phyloP scores from a whole-genome alignment of 53 echinoderm and acorn worm species.

The Temnopleurus reevesii region DNA sequence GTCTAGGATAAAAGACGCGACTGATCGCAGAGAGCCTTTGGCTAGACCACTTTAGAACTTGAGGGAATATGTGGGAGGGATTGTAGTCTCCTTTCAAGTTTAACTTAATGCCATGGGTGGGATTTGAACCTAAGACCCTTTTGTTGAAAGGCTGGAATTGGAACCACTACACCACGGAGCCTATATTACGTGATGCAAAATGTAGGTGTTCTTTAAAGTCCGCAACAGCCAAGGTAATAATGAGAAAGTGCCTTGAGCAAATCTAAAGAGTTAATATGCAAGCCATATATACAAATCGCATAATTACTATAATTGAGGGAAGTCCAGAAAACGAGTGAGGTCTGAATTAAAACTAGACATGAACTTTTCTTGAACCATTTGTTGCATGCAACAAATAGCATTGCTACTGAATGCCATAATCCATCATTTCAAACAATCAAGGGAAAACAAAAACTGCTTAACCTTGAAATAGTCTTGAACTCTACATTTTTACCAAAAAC shows the following conservation, averaged over 20 bases:
- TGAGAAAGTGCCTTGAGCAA: too few species aligned
- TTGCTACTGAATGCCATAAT: not conserved
- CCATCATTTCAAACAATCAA: not conserved
- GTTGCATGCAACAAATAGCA: not conserved
- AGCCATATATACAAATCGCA: too few species aligned
- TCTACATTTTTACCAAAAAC: not conserved
- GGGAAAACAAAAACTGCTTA: not conserved
- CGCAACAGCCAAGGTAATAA: too few species aligned
- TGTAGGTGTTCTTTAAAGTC: too few species aligned
- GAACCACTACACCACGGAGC: too few species aligned
- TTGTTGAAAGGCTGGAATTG: too few species aligned
- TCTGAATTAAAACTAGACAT: not conserved
- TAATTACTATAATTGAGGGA: too few species aligned
- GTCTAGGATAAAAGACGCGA: not conserved
- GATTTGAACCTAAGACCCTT: too few species aligned
- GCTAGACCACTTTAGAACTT: not conserved
- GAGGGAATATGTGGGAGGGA: not conserved
- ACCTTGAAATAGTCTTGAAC: not conserved
- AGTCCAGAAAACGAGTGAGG: too few species aligned
- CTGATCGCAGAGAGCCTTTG: not conserved
- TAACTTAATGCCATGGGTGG: too few species aligned
- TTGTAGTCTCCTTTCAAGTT: conserved; percentile 6
- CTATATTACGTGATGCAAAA: too few species aligned
- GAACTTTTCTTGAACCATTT: conserved; percentile 17
- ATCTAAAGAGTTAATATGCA: too few species aligned